A percentile compares a stretch with the other conserved stretches of the same genome.
phyloP scores from a whole-genome alignment of 2,888 invertebrate genomes.

The Hofmannophila pseudospretella region DNA sequence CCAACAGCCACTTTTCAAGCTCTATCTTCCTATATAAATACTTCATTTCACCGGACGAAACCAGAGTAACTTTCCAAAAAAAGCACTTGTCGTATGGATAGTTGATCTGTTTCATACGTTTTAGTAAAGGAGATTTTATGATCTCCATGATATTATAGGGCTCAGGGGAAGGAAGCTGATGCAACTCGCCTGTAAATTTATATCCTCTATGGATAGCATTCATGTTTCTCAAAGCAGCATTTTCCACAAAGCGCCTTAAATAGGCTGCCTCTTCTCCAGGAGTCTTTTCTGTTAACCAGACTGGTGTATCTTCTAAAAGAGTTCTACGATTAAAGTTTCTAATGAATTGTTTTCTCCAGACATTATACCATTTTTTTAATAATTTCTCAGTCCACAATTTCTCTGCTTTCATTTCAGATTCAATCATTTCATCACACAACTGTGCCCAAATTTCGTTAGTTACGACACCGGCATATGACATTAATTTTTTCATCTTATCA shows the following conservation, averaged over 20 bases:
- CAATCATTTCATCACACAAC: conserved; percentile 48
- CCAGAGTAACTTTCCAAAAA: conserved; percentile 81
- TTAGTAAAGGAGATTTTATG: conserved; percentile 60
- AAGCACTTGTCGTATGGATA: conserved; percentile 60
- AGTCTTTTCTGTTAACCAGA: conserved; percentile 58
- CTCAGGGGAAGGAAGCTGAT: conserved; percentile 42
- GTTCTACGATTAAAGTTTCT: conserved; percentile 53
- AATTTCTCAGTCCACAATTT: conserved; percentile 45
- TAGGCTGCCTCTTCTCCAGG: conserved; percentile 49
- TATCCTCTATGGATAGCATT: conserved; percentile 60
- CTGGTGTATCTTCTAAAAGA: conserved; percentile 61
- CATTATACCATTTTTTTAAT: conserved; percentile 55
- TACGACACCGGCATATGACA: conserved; percentile 37
- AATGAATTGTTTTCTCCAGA: conserved; percentile 52
- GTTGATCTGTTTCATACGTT: conserved; percentile 67
- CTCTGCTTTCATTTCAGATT: conserved; percentile 57
- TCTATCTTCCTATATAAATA: conserved; percentile 61
- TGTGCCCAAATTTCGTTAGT: conserved; percentile 47
- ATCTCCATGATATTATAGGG: conserved; percentile 63
- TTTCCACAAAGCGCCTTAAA: conserved; percentile 47
- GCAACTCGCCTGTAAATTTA: conserved; percentile 53
- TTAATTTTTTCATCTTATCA: conserved; percentile 37
- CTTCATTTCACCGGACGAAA: conserved; percentile 70
- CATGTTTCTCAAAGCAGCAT: conserved; percentile 53
- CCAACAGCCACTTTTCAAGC: conserved; percentile 63